Conservation (phyloP, 2,888 invertebrate species). For the Himalopsyche kuldschensis region DNA sequence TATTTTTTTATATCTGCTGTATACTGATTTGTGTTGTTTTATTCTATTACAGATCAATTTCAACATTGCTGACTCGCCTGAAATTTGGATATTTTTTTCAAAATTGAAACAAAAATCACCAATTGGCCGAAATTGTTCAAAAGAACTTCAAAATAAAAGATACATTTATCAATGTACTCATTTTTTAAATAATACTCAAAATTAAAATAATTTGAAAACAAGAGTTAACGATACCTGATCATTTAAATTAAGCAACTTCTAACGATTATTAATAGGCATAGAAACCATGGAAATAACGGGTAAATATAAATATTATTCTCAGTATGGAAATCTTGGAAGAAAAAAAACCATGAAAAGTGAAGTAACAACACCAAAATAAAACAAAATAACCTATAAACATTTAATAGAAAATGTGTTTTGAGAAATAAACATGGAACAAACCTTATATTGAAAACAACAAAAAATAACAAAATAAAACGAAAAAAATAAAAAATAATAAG, state of each 20-base stretch:
- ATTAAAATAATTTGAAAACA: not conserved
- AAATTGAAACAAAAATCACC: no score
- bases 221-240: not conserved
- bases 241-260: not conserved
- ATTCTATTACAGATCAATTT: no score
- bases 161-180: not conserved
- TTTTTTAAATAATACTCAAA: not conserved
- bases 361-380: not conserved
- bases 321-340: not conserved
- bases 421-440: not conserved
- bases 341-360: not conserved
- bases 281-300: not conserved
- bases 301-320: not conserved
- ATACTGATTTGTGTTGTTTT: no score
- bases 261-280: not conserved
- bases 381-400: not conserved
- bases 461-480: not conserved
- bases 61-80: no score
- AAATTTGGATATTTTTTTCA: no score
- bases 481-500: no score
- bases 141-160: no score
- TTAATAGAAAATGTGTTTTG: not conserved
- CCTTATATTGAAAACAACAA: not conserved
- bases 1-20: no score
- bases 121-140: no score